Percentiles rank a stretch among this genome's conserved stretches.
These are phyloP conservation scores for Asarcornis scutulata DNA, from an alignment of 2,113 vertebrate species.

Conservation along the genomic window DNA sequence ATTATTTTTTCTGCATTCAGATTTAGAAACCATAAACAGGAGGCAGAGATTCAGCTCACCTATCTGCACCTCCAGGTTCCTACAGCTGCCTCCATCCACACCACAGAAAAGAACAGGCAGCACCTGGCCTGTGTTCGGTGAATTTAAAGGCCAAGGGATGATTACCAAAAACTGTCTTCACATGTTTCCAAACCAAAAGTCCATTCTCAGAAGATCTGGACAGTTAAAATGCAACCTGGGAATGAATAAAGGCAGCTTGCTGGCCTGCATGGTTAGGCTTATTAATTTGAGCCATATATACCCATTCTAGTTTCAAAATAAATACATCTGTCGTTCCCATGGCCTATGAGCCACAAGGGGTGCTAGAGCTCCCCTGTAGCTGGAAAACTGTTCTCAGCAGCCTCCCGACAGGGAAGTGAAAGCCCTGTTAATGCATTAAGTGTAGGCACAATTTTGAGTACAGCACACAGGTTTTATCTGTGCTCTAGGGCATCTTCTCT, in stretches of 20 bases:
- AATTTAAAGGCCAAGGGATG: background rate
- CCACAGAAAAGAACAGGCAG: background rate
- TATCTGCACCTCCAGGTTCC: background rate
- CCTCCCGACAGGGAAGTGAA: background rate
- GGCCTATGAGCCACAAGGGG: background rate
- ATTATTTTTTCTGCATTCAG: background rate
- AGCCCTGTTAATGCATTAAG: background rate
- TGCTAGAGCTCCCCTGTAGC: background rate
- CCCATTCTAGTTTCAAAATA: conserved; percentile 26
- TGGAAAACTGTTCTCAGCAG: background rate
- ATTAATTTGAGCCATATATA: background rate
- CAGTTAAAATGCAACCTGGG: background rate
- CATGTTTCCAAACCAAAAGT: background rate
- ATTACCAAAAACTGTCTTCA: background rate
- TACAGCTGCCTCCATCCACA: background rate
- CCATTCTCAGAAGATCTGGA: background rate
- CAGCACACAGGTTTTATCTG: background rate
- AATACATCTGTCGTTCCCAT: background rate
- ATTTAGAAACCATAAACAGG: background rate
- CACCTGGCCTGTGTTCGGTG: background rate
- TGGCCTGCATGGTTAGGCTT: background rate
- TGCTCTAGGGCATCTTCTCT: background rate
- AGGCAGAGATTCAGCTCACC: background rate
- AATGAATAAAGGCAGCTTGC: background rate
- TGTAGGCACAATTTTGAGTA: background rate